Conservation (phyloP, 2,888 invertebrate genomes). For the Choreutis nemorana region DNA sequence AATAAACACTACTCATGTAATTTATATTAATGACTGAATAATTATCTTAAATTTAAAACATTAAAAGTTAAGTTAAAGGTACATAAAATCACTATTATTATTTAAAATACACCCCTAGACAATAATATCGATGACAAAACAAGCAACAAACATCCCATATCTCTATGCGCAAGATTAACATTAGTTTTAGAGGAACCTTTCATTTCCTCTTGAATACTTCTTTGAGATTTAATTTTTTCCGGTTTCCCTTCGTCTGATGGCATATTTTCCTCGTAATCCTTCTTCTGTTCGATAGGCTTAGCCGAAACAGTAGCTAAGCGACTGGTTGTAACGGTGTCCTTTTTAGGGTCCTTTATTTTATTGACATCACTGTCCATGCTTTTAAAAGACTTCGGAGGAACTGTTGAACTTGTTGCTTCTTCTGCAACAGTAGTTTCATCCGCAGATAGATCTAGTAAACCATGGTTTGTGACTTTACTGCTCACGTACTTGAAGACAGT, state of each 20-base stretch:
- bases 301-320: constrained; percentile 49
- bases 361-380: constrained; percentile 14
- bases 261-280: constrained; percentile 34
- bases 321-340: constrained; percentile 33
- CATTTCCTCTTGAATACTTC: constrained; percentile 29
- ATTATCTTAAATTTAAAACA: constrained; percentile 25
- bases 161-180: constrained; percentile 19
- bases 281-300: constrained; percentile 33
- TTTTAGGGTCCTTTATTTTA: constrained; percentile 7
- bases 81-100: too few relatives aligned
- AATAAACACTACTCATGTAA: constrained; percentile 28
- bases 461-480: constrained; percentile 12
- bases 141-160: constrained; percentile 18
- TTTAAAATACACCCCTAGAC: constrained; percentile 26
- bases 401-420: constrained; percentile 6
- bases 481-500: too few relatives aligned
- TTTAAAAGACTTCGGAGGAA: too few relatives aligned
- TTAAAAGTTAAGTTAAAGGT: constrained; percentile 15
- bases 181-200: constrained; percentile 13
- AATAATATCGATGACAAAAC: constrained; percentile 20
- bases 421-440: constrained; percentile 9
- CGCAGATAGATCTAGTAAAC: constrained; percentile 16
- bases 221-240: constrained; percentile 38
- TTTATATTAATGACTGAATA: constrained; percentile 55
- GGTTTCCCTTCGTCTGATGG: constrained; percentile 50